Base-by-base conservation (phyloP, 2,888 invertebrate species). In the Zaprionus lineosus region DNA sequence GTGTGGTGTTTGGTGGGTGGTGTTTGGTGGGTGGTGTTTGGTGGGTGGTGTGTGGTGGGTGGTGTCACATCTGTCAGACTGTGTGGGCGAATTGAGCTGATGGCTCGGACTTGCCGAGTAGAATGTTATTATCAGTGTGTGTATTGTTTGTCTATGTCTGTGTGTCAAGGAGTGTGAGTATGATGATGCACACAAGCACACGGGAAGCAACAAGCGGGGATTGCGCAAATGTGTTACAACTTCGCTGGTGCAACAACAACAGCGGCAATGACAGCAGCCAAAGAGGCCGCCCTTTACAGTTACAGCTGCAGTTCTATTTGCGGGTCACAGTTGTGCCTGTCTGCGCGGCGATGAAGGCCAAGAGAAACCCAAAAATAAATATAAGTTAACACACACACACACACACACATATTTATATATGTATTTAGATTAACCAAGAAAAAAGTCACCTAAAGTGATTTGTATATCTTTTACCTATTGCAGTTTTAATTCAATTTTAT, bases 191-290 rank as follows among this genome's bases (percentile, higher is more conserved):
- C 37, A 67, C 31, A 62, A 53, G 21, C 37, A 18, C n/a, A 24
- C 12, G 34, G 55, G 24, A 8, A 57, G 14, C 11, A 48, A 43
- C 34, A 67, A 34, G 48, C 52, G 37, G 48, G 28, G 24, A 34
- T 34, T 33, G 26, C 40, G 34, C 36, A 55, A 71, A 74, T 60
- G 64, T 74, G 75, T 74, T 76, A 74, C 47, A 71, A 62, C 65
- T 74, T 56, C 37, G 55, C 52, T 53, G 63, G 34, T 31, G 31
- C 53, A 29, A 33, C 46, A 16, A 34, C 24, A 34, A n/a, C 14
- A 18, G 41, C 28, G 31, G 24, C 24, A 24, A n/a, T n/a, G 19
- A 5, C 19, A 19, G 5, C 39, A 28, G 26, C 15, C 14, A 8
- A 46, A 31, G 24, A 37, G 18, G 36, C 60, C 36, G 47, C 36